Percentiles rank a stretch among this genome's conserved stretches.
Evolutionary conservation across 2,797 vertebrate species (phyloP).

Genomic region (Myiotriccus ornatus): DNA sequence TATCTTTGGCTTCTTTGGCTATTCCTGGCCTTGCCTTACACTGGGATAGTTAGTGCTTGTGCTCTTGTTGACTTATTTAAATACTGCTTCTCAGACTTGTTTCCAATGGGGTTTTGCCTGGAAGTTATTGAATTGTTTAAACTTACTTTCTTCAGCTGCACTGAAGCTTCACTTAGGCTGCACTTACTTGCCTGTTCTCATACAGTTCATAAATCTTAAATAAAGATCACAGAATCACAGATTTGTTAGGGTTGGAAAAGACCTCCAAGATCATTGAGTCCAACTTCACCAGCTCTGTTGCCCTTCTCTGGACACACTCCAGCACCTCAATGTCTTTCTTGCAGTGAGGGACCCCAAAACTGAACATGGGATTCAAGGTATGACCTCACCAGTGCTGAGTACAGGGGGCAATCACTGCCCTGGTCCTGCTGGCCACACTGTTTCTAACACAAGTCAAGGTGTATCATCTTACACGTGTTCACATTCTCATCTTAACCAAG

Average conservation of each 20-base stretch:
- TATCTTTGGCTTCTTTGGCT: not conserved
- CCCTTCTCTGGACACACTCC: rapidly evolving
- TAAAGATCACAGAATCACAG: not conserved
- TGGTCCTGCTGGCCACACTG: not conserved
- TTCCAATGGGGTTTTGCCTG: not conserved
- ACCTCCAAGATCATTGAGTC: not conserved
- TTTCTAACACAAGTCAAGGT: not conserved
- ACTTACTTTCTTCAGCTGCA: not conserved
- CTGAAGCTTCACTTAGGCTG: not conserved
- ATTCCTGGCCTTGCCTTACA: not conserved
- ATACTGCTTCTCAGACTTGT: not conserved
- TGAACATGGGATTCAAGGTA: not conserved
- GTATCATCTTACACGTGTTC: rapidly evolving
- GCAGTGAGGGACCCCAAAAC: not conserved
- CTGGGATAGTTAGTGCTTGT: not conserved
- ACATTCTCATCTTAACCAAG: not conserved
- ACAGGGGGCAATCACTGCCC: not conserved
- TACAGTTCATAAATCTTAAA: not conserved
- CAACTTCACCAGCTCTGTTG: not conserved
- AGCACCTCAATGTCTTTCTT: not conserved
- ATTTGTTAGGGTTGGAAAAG: not conserved
- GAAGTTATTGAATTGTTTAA: not conserved
- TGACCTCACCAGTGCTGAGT: not conserved
- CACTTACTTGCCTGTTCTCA: not conserved
- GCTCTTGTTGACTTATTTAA: not conserved